Conservation (phyloP, 1,140 invertebrate species). For the Euura lappo region DNA sequence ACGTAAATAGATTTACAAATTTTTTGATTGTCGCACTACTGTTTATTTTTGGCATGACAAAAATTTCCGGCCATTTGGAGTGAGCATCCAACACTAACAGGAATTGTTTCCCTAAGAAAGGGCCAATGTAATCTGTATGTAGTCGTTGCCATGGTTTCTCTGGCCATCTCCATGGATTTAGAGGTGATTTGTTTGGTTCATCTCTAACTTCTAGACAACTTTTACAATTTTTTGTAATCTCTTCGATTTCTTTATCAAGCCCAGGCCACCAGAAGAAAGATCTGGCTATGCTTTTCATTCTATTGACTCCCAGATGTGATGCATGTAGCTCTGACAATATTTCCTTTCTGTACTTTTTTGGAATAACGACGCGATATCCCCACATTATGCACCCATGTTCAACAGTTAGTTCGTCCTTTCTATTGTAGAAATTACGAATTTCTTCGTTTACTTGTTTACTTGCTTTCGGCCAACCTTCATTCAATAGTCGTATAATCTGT, state of each 20-base stretch:
- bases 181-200: constrained; percentile 9
- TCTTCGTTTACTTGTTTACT: constrained; percentile 1
- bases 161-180: constrained; percentile 19
- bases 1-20: no score
- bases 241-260: constrained; percentile 32
- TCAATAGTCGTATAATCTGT: neutral
- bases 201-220: constrained; percentile 10
- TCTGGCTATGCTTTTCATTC: constrained; percentile 32
- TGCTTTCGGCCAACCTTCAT: constrained; percentile 9
- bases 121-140: constrained; percentile 20
- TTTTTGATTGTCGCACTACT: no score
- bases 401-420: constrained; percentile 16
- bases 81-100: constrained; percentile 17
- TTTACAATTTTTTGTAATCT: constrained; percentile 22
- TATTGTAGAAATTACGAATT: neutral
- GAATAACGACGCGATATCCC: constrained; percentile 26
- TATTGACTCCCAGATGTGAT: constrained; percentile 33
- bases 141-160: constrained; percentile 16
- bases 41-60: no score
- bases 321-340: constrained; percentile 31
- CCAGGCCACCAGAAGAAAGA: constrained; percentile 33
- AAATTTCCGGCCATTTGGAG: constrained; percentile 11
- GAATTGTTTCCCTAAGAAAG: constrained; percentile 14
- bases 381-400: constrained; percentile 21
- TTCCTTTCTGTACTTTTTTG: constrained; percentile 18